Percentiles rank a stretch among this genome's conserved stretches.
These are phyloP conservation scores for Pasiphila rectangulata DNA, from an alignment of 2,888 invertebrate genomes.

Conservation along the genomic window DNA sequence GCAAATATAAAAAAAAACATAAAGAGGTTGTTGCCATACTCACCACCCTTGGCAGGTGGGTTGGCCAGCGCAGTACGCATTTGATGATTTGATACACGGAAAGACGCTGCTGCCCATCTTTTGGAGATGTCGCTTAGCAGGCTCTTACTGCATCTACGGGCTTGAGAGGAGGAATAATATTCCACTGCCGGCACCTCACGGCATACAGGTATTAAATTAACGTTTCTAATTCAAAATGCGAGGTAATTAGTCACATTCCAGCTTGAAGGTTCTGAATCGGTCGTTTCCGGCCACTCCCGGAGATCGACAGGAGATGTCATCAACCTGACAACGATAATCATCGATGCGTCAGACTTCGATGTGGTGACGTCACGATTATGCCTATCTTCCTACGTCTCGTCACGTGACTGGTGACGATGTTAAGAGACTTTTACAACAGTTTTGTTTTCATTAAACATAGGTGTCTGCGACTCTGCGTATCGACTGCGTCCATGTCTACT, in stretches of 20 bases:
- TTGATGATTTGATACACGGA: no score
- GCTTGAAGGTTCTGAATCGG: not conserved
- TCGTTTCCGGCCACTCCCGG: not conserved
- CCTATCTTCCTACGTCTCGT: constrained; percentile 52
- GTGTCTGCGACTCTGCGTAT: no score
- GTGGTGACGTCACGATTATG: constrained; percentile 9
- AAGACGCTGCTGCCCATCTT: no score
- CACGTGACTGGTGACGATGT: constrained; percentile 53
- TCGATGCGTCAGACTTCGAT: constrained; percentile 7
- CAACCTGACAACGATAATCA: constrained; percentile 7
- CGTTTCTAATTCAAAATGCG: not conserved
- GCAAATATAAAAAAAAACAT: no score
- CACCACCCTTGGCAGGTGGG: no score
- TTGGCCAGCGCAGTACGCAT: no score
- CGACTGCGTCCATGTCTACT: no score
- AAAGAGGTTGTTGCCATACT: no score
- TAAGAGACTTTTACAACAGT: constrained; percentile 38
- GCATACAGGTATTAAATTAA: not conserved
- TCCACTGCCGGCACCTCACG: no score
- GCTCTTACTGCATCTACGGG: no score
- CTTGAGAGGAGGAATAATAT: no score
- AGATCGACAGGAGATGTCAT: constrained; percentile 12
- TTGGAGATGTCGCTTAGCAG: no score
- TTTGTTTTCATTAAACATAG: not conserved
- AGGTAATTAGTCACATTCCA: constrained; percentile 11